Base-by-base conservation (phyloP, 92 coral and sea anemone species). In the Palythoa grandiflora region DNA sequence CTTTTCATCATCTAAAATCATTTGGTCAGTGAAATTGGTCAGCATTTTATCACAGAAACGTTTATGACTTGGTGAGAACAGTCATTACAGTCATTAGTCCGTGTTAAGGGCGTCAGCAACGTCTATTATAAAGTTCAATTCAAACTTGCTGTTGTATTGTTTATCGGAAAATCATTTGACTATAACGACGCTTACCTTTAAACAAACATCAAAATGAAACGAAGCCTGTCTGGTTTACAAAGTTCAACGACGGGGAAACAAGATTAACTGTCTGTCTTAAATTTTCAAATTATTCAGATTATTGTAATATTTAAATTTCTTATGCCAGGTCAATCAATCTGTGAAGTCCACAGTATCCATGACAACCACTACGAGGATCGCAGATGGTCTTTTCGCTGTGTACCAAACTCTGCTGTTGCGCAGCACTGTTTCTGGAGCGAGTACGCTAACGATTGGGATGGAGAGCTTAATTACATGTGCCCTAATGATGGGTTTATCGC, bases 401-500 rank as follows among this genome's bases (percentile, higher is more conserved):
- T 19, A 37, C 44, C 75, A 4, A 81, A 81, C 47, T 2, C 75
- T 66, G 86, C 86, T 36, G 86, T 66, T 47, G 86, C 75, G 15
- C 61, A 81, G 15, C 75, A 66, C 8, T 81, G 86, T 39, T 65
- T 81, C 14, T 81, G 86, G 86, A 81, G 86, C 40, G 86, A 81
- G 13, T 68, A 16, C 8, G 86, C 86, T 4, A 81, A 81, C 28
- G 86, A 81, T 28, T 81, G 75, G 75, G 86, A 81, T 38, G 86
- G 75, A 2, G 86, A 65, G 20, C 8, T 81, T 38, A 66, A 81
- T 48, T 81, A 65, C 75, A 48, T 65, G 44, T 81, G 86, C 14
- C 86, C 86, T 3, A 65, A 65, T 57, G 86, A 81, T 14, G 86
- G 86, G 44, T 81, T 81, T 48, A 47, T 81, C 9, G 16, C 60